Evolutionary conservation across 2,888 invertebrate species (phyloP), one percentile per base, ranked within the genome.

Genomic region (Encarsia formosa): DNA sequence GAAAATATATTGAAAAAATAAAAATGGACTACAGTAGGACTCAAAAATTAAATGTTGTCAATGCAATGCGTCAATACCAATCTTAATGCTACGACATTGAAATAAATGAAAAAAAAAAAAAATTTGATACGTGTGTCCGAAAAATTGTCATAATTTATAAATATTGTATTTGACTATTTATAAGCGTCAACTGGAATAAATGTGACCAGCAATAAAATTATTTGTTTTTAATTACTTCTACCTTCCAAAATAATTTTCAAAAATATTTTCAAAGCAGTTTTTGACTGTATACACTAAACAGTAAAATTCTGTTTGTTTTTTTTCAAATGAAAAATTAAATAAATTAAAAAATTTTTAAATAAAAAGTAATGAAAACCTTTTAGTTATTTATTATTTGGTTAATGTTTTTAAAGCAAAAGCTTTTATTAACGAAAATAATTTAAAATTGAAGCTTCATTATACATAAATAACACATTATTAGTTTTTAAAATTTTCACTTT

Each of bases 171-270:
- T 67, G 62, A 64, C 61, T 65, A 64, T 64, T 62, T 63, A 62
- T 63, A 64, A 64, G 62, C 61, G 54, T 64, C 63, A 62, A 63
- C 65, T 65, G 66, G 65, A 65, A 67, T 65, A 65, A 67, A 68
- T 64, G 64, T 66, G 65, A 63, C 65, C 63, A 64, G 64, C 61
- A 66, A 66, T 65, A 64, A 61, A 56, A 47, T 15, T 24, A 18
- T 41, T 24, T 43, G 37, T 49, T 43, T 26, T 48, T 44, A 43
- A 22, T 46, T 41, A 39, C 34, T 38, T 19, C 23, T 24, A 22
- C 16, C 40, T 8, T 22, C 38, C 19, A 18, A 5, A n/a, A 8
- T 37, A 20, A 39, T 3, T 15, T 3, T n/a, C 22, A 24, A 8
- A 13, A 40, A 16, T 11, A 34, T 34, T 34, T 34, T 34, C 5